Base-by-base conservation (phyloP, 2,888 invertebrate genomes). In the Ptilodon capucinus region DNA sequence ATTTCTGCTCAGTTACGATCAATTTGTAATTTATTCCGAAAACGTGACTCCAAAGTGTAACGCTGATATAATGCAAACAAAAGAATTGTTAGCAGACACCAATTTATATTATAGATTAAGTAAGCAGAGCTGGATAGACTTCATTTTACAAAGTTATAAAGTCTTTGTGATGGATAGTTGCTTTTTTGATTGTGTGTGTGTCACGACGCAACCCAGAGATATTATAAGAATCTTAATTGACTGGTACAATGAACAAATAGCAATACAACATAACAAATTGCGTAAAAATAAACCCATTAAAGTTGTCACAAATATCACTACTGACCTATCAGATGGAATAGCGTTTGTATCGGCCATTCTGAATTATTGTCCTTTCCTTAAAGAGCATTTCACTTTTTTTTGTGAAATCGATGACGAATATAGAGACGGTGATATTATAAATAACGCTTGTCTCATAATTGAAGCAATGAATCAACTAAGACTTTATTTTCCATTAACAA, bases 121-220 rank as follows among this genome's bases (percentile, higher is more conserved):
- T 54, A 91, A 89, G 64, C 91, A 90, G 70, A 86, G 87, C 52
- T 94, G 94, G 94, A 62, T 94, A 14, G 94, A 94, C 67, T 78
- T 94, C 28, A 83, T 93, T 60, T 71, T 94, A 45, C 93, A 94
- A 76, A 92, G 91, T 36, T 94, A 92, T 63, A 94, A 93, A 76
- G 87, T 91, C 17, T 91, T 93, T 38, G 76, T 92, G 5, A 76
- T 93, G 65, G 84, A 84, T 11, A 83, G 89, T 58, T 86, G 91
- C 53, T 90, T 89, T 52, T 86, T 87, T 68, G 89, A 91, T 40
- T 89, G 86, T 49, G 75, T 85, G 18, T 88, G 87, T 64, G 71
- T 84, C 17, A 84, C 72, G 59, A 68, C 71, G 9, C 64, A 81
- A 56, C 69, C 85, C 48, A 74, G 77, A 62, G 63, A 84, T 71